Conservation (phyloP, 2,888 invertebrate genomes). For the Lepas anatifera region DNA sequence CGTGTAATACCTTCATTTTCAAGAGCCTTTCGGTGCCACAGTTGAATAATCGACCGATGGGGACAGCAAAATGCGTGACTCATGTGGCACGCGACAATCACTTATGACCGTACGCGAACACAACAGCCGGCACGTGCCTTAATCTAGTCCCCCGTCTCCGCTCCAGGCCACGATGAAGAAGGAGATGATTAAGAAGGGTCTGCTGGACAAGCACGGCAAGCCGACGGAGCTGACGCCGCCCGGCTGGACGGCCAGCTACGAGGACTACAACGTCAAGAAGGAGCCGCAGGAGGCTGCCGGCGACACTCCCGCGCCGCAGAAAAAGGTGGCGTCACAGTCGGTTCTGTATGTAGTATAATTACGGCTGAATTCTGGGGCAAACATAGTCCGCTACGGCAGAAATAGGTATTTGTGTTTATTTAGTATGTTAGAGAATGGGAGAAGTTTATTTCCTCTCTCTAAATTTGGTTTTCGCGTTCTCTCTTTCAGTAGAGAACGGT, state of each 20-base stretch:
- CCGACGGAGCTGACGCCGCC: constrained; percentile 92
- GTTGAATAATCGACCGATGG: background rate
- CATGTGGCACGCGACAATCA: background rate
- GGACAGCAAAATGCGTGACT: background rate
- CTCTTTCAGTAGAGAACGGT: too few species aligned
- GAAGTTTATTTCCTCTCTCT: too few species aligned
- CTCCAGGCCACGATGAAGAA: constrained; percentile 71
- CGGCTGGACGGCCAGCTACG: constrained; percentile 70
- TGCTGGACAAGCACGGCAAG: constrained; percentile 88
- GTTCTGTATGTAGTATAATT: too few species aligned
- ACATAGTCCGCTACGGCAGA: too few species aligned
- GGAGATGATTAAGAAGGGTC: constrained; percentile 72
- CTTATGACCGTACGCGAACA: background rate
- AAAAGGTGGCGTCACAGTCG: too few species aligned
- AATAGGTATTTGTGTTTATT: too few species aligned
- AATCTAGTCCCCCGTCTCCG: background rate
- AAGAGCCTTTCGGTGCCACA: background rate
- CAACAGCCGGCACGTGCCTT: background rate
- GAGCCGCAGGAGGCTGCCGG: constrained; percentile 17
- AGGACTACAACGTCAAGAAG: constrained; percentile 33
- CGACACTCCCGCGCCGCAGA: constrained; percentile 34
- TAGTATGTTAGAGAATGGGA: too few species aligned
- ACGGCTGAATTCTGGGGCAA: too few species aligned
- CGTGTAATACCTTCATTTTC: background rate
- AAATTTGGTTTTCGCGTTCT: too few species aligned